These are phyloP conservation scores for Cynodonichthys magdalenae DNA, from an alignment of 2,797 vertebrate species.

Conservation along the genomic window DNA sequence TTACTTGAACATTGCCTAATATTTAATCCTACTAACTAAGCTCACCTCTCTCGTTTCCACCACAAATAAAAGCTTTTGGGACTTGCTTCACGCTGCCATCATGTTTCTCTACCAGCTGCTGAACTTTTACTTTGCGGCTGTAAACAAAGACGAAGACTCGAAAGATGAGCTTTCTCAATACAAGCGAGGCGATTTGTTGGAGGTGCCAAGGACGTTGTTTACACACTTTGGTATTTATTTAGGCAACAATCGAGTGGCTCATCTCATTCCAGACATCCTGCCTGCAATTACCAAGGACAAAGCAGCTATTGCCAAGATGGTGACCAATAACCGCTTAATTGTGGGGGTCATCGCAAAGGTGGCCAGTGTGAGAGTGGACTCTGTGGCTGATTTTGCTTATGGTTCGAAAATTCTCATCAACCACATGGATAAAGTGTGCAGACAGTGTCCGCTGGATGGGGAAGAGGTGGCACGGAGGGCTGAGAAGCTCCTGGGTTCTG, in stretches of 20 bases:
- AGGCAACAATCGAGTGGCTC: constrained; percentile 91
- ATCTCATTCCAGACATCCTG: constrained; percentile 95
- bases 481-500: constrained; percentile 87
- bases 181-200: constrained; percentile 90
- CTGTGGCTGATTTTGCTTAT: constrained; percentile 91
- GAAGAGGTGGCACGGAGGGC: constrained; percentile 91
- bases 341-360: constrained; percentile 87
- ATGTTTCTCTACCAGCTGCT: constrained; percentile 80
- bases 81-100: constrained; percentile 25
- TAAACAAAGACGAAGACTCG: constrained; percentile 53
- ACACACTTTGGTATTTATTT: constrained; percentile 98
- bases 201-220: constrained; percentile 92
- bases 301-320: constrained; percentile 82
- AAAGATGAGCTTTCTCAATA: constrained; percentile 81
- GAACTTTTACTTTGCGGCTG: constrained; percentile 66
- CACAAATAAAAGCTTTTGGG: constrained; percentile 63
- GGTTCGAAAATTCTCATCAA: constrained; percentile 90
- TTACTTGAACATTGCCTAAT: constrained; percentile 48
- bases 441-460: constrained; percentile 78
- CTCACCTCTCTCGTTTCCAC: constrained; percentile 51
- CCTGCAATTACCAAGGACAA: constrained; percentile 81
- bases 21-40: constrained; percentile 60
- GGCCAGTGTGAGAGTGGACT: constrained; percentile 93
- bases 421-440: constrained; percentile 87
- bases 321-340: constrained; percentile 92